phyloP scores from a whole-genome alignment of 2,797 vertebrate species.

The Paedocypris micromegethes region DNA sequence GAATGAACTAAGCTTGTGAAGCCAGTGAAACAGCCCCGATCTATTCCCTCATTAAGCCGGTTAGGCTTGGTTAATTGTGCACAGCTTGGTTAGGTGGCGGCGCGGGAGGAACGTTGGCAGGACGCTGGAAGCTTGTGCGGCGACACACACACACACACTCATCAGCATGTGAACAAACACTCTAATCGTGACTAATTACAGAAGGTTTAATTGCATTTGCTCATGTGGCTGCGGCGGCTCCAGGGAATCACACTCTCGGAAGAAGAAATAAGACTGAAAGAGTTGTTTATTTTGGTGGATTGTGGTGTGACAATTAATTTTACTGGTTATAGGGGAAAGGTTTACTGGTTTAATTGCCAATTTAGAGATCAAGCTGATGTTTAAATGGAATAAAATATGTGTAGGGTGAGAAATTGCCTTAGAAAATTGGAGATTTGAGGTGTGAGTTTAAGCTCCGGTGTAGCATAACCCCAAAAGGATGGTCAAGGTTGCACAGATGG shows the following conservation, averaged over 20 bases:
- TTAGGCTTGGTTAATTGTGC: conserved; percentile 36
- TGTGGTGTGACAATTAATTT: too few species aligned
- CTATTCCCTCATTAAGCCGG: conserved; percentile 32
- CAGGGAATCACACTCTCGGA: conserved; percentile 24
- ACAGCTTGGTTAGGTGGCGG: conserved; percentile 8
- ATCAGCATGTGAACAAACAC: conserved; percentile 20
- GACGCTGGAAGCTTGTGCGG: conserved; percentile 1
- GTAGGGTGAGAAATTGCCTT: too few species aligned
- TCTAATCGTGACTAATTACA: conserved; percentile 42
- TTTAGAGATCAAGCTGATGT: too few species aligned
- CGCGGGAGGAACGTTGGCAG: conserved; percentile 19
- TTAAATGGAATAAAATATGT: too few species aligned
- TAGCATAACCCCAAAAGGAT: too few species aligned
- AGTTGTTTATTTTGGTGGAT: not conserved
- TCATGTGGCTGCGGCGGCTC: conserved; percentile 28
- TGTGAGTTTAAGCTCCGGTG: too few species aligned
- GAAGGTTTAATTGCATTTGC: conserved; percentile 46
- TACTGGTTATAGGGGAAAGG: too few species aligned
- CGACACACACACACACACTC: not conserved
- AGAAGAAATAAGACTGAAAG: conserved; percentile 19
- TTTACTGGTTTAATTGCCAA: too few species aligned
- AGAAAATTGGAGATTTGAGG: too few species aligned
- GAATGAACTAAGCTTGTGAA: conserved; percentile 11
- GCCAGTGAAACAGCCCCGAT: conserved; percentile 16
- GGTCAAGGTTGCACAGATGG: too few species aligned